These are phyloP conservation scores for Anguilla anguilla DNA, from an alignment of 2,797 vertebrate species.

Conservation along the genomic window DNA sequence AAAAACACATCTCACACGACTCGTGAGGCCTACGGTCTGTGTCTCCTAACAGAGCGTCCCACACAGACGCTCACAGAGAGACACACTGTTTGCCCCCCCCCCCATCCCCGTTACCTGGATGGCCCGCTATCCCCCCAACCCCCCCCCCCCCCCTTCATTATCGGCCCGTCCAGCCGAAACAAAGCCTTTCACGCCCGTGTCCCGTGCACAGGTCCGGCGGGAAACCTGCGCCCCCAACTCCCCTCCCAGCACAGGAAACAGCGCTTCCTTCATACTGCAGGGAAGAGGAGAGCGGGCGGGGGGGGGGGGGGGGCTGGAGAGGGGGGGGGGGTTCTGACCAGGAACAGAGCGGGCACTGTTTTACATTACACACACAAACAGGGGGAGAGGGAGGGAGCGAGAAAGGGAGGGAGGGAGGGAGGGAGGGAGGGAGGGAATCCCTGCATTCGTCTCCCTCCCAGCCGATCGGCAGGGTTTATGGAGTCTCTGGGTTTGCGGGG, in stretches of 20 bases:
- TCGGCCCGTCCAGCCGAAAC: neutral
- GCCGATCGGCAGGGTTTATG: constrained; percentile 74
- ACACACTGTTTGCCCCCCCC: neutral
- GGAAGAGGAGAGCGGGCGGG: constrained; percentile 51
- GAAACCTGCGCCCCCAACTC: constrained; percentile 57
- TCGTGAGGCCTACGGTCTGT: neutral
- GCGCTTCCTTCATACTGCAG: constrained; percentile 76
- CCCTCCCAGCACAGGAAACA: constrained; percentile 74
- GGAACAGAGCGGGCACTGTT: constrained; percentile 83
- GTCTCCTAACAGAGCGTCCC: constrained; percentile 29
- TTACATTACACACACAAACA: constrained; percentile 71
- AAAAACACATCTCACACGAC: neutral
- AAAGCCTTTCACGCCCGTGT: constrained; percentile 46
- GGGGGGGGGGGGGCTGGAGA: constrained; percentile 56
- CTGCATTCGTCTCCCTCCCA: constrained; percentile 50
- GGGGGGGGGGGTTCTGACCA: constrained; percentile 78
- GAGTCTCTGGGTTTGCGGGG: constrained; percentile 68
- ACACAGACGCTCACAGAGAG: constrained; percentile 38
- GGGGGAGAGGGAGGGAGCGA: constrained; percentile 60
- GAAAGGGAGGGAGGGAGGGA: constrained; percentile 49
- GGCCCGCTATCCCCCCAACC: neutral
- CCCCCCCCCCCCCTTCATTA: neutral
- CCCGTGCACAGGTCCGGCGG: constrained; percentile 48
- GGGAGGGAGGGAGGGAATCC: constrained; percentile 67
- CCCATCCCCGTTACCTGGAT: neutral